Conservation (phyloP, 2,888 invertebrate species). For the Flexamia atlantica region DNA sequence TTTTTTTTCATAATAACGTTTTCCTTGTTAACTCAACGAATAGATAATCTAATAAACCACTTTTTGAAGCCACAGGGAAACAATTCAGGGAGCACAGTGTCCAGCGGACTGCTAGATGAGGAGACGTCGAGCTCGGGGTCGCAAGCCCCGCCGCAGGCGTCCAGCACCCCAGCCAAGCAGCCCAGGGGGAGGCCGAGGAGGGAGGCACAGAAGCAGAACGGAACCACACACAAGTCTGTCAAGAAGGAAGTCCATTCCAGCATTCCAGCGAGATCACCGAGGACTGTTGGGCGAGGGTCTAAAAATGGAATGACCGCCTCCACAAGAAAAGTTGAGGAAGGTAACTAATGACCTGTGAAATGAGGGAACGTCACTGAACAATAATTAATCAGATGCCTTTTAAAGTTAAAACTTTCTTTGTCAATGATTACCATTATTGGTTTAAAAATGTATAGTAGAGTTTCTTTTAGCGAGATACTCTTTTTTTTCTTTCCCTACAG, state of each 20-base stretch:
- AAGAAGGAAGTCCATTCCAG: neutral
- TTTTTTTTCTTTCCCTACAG: no score
- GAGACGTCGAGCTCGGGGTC: constrained; percentile 38
- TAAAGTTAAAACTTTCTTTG: no score
- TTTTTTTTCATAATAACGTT: no score
- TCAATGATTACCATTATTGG: no score
- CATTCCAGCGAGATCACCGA: neutral
- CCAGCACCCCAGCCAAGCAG: constrained; percentile 24
- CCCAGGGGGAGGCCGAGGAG: neutral
- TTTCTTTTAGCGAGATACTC: no score
- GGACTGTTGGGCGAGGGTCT: neutral
- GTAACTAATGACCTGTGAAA: no score
- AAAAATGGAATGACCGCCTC: neutral
- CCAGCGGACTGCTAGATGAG: constrained; percentile 23
- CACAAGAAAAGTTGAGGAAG: neutral
- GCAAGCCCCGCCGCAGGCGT: neutral
- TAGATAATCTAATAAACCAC: no score
- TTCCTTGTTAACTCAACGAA: no score
- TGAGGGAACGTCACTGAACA: no score
- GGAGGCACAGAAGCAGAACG: constrained; percentile 3
- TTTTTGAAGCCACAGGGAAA: neutral
- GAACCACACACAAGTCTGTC: neutral
- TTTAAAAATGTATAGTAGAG: no score
- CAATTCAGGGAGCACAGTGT: neutral
- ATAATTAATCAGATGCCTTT: no score